Evolutionary conservation across 92 coral and sea anemone genomes (phyloP).

Genomic region (Palythoa caribaeorum): DNA sequence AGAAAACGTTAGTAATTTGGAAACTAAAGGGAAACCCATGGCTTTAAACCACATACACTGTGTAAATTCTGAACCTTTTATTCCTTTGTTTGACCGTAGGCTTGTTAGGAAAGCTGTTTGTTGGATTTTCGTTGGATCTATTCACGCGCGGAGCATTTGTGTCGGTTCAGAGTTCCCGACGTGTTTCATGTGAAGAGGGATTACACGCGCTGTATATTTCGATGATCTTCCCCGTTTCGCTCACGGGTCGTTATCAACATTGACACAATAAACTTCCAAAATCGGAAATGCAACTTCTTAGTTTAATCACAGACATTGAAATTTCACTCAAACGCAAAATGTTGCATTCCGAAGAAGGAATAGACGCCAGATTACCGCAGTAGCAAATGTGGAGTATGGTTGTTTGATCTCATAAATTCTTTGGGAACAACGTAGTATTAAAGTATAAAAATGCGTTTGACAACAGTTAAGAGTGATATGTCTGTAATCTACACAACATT

Average conservation of each 20-base stretch:
- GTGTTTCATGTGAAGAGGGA: constrained; percentile 1
- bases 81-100: neutral
- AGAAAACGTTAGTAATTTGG: constrained; percentile 53
- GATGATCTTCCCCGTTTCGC: neutral
- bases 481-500: neutral
- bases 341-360: neutral
- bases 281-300: neutral
- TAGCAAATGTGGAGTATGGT: neutral
- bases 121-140: neutral
- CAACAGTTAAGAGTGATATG: neutral
- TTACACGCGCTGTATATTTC: constrained; percentile 1
- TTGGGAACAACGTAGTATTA: neutral
- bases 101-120: neutral
- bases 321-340: neutral
- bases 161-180: constrained; percentile 12
- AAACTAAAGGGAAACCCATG: constrained; percentile 89
- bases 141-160: constrained; percentile 27
- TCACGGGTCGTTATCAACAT: neutral
- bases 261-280: neutral
- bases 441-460: constrained; percentile 15
- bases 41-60: constrained; percentile 67
- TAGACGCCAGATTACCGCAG: neutral
- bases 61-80: constrained; percentile 45
- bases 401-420: neutral
- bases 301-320: neutral